phyloP scores from a whole-genome alignment of 2,113 vertebrate species.

The Balaeniceps rex region DNA sequence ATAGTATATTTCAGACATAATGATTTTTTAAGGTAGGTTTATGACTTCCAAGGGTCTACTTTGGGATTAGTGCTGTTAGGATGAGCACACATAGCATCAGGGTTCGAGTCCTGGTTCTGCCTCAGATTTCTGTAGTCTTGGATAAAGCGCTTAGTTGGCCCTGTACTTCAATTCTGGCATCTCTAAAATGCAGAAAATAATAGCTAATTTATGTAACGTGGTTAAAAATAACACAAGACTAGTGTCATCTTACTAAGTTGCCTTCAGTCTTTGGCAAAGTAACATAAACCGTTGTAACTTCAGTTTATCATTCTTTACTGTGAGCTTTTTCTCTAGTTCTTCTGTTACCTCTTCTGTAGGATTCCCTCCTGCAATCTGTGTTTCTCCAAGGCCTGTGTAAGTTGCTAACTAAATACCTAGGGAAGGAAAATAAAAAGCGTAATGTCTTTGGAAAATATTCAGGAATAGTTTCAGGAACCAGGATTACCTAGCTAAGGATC shows the following conservation, averaged over 20 bases:
- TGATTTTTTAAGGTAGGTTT: neutral
- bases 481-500: neutral
- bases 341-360: neutral
- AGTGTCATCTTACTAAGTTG: neutral
- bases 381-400: neutral
- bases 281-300: neutral
- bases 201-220: neutral
- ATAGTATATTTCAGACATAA: neutral
- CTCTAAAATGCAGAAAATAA: neutral
- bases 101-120: neutral
- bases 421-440: neutral
- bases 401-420: neutral
- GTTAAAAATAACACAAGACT: neutral
- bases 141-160: neutral
- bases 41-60: neutral
- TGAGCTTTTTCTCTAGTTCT: neutral
- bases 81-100: neutral
- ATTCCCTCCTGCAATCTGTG: neutral
- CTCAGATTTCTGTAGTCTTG: neutral
- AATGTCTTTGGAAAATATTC: neutral
- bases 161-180: neutral
- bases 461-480: neutral
- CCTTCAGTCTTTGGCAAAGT: neutral
- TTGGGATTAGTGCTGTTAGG: neutral
- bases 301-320: neutral